These are phyloP conservation scores for Platycheirus rosarum DNA, from an alignment of 2,888 invertebrate species.

Conservation along the genomic window DNA sequence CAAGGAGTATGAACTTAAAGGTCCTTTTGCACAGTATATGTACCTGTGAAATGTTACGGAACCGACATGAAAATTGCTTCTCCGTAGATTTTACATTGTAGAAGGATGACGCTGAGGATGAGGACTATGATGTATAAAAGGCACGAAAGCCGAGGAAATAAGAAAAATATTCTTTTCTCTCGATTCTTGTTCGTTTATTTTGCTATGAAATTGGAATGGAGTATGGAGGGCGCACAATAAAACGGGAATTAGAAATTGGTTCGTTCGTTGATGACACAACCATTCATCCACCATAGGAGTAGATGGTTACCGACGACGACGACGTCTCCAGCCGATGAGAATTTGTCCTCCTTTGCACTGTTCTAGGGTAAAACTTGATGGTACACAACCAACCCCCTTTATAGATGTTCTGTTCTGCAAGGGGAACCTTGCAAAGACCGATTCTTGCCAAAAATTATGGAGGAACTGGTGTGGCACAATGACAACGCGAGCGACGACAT, in stretches of 20 bases:
- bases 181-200: slow-evolving; percentile 34
- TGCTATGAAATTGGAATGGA: slow-evolving; percentile 42
- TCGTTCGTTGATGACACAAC: slow-evolving; percentile 68
- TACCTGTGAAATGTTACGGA: slow-evolving; percentile 14
- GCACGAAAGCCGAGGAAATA: slow-evolving; percentile 34
- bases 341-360: slow-evolving; percentile 37
- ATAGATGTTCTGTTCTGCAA: slow-evolving; percentile 15
- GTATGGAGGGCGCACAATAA: slow-evolving; percentile 65
- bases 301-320: background rate
- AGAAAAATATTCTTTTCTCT: slow-evolving; percentile 32
- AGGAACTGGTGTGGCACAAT: slow-evolving; percentile 22
- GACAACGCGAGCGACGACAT: slow-evolving; percentile 12
- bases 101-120: background rate
- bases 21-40: background rate
- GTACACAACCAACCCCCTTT: slow-evolving; percentile 2
- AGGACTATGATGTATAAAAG: background rate
- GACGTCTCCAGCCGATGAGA: slow-evolving; percentile 5
- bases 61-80: slow-evolving; percentile 55
- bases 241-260: slow-evolving; percentile 72
- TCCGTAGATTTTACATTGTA: background rate
- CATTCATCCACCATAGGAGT: background rate
- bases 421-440: slow-evolving; percentile 27
- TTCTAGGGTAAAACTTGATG: slow-evolving; percentile 52
- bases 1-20: slow-evolving; percentile 25
- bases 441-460: slow-evolving; percentile 51